Evolutionary conservation across 2,797 vertebrate species (phyloP).

Genomic region (Pipistrellus kuhlii): DNA sequence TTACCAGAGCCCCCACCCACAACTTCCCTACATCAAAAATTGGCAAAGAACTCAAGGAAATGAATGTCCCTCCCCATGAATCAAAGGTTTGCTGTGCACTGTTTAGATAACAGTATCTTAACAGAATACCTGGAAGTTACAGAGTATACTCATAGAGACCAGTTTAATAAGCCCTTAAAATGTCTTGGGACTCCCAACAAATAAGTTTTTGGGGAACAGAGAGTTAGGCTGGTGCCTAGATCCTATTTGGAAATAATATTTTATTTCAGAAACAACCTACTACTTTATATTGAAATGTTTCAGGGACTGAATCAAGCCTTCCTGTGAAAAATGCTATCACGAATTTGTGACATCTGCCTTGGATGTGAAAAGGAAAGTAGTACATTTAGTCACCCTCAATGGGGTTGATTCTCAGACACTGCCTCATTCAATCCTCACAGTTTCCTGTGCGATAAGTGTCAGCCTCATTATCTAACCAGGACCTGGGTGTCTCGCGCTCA

Average conservation of each 20-base stretch:
- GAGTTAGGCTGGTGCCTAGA: neutral
- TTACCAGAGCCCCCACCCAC: conserved; percentile 23
- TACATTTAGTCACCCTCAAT: neutral
- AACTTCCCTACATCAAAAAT: conserved; percentile 53
- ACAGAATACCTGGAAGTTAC: conserved; percentile 69
- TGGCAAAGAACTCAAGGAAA: conserved; percentile 68
- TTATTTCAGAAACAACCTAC: neutral
- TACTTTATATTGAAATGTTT: neutral
- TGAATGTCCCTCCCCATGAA: conserved; percentile 40
- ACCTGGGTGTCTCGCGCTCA: neutral
- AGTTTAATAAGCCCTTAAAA: neutral
- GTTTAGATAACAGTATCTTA: conserved; percentile 52
- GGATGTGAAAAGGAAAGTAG: neutral
- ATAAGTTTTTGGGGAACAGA: neutral
- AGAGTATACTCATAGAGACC: neutral
- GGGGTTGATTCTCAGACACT: neutral
- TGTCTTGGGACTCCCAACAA: neutral
- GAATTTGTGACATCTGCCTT: neutral
- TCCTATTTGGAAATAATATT: neutral
- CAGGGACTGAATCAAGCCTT: neutral
- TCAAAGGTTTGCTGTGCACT: neutral
- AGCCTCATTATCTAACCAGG: neutral
- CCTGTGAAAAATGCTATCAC: neutral
- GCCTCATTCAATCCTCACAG: neutral
- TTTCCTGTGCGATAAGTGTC: neutral